These are phyloP conservation scores for Cirrhinus molitorella DNA, from an alignment of 2,797 vertebrate genomes.

Conservation along the genomic window DNA sequence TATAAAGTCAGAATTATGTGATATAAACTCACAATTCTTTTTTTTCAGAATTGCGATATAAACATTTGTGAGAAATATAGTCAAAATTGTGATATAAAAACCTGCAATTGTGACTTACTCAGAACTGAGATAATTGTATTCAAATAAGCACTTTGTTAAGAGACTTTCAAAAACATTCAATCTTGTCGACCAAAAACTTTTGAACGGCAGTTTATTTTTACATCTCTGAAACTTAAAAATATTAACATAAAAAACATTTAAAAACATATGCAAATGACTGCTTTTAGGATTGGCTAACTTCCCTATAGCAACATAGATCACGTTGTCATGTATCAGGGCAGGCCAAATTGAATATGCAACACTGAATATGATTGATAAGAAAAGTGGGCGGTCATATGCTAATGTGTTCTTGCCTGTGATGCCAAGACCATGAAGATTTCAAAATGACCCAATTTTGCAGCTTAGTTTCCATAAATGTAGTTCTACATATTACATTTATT, in stretches of 20 bases:
- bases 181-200: background rate
- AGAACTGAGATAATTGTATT: no score
- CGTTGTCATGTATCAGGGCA: background rate
- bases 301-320: background rate
- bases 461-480: background rate
- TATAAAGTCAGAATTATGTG: no score
- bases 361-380: slow-evolving; percentile 18
- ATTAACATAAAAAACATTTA: no score
- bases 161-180: background rate
- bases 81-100: no score
- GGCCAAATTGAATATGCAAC: slow-evolving; percentile 9
- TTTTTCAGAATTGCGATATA: no score
- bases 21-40: no score
- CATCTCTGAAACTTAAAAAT: background rate
- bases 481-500: slow-evolving; percentile 9
- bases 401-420: slow-evolving; percentile 1
- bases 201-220: background rate
- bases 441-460: slow-evolving; percentile 2
- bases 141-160: background rate
- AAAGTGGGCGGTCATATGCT: slow-evolving; percentile 1
- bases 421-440: background rate
- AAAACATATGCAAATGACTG: background rate
- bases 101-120: no score
- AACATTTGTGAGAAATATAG: no score
- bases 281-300: background rate